Evolutionary conservation across 2,113 vertebrate genomes (phyloP).

Genomic region (Microcebus murinus): DNA sequence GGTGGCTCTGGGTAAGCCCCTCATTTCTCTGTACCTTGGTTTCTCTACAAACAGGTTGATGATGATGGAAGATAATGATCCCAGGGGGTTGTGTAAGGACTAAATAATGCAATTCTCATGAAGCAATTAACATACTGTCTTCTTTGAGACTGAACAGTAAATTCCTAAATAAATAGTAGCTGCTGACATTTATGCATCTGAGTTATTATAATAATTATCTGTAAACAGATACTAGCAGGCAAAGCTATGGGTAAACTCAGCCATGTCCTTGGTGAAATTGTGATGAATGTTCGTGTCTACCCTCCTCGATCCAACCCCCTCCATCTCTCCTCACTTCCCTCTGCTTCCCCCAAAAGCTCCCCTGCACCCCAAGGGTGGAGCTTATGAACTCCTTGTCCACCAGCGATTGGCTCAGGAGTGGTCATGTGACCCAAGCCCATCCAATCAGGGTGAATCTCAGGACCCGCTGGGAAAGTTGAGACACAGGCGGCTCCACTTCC

Average conservation of each 20-base stretch:
- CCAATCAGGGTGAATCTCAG: not conserved
- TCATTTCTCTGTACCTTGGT: not conserved
- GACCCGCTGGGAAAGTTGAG: not conserved
- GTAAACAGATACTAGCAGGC: not conserved
- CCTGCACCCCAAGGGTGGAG: not conserved
- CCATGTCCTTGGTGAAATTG: not conserved
- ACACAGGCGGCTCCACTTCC: not conserved
- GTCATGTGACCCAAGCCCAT: not conserved
- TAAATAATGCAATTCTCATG: not conserved
- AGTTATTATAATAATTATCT: not conserved
- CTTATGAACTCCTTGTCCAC: not conserved
- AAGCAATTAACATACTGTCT: not conserved
- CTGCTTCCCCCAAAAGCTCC: not conserved
- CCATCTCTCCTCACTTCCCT: not conserved
- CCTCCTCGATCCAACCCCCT: not conserved
- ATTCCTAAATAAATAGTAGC: constrained; percentile 3
- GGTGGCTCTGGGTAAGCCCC: not conserved
- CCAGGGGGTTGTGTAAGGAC: not conserved
- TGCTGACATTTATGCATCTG: constrained; percentile 19
- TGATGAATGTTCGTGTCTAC: not conserved
- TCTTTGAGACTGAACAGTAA: not conserved
- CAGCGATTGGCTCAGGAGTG: not conserved
- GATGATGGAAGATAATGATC: not conserved
- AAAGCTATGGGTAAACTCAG: not conserved
- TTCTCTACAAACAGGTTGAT: not conserved